Evolutionary conservation across 2,113 vertebrate genomes (phyloP).

Genomic region (Phylloscopus whistleri): DNA sequence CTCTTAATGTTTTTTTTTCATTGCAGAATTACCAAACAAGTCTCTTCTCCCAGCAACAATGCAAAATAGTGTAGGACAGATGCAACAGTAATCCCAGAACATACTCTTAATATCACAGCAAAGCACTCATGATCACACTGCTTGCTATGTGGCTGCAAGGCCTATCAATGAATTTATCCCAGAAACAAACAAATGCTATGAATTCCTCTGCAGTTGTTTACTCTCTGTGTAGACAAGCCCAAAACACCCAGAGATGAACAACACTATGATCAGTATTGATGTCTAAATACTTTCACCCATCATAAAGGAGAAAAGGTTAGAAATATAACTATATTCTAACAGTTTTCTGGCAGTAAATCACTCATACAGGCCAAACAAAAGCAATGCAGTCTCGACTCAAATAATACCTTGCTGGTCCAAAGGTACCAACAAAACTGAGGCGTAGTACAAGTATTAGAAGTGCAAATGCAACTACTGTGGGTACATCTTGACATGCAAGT

Average conservation of each 20-base stretch:
- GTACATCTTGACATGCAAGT: neutral
- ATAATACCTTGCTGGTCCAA: neutral
- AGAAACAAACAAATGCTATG: neutral
- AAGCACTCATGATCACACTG: neutral
- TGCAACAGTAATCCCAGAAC: neutral
- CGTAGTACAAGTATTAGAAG: neutral
- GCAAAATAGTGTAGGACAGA: neutral
- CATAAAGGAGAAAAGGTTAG: neutral
- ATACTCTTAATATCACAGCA: neutral
- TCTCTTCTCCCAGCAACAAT: neutral
- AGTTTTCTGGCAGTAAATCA: neutral
- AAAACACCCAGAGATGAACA: neutral
- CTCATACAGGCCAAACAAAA: neutral
- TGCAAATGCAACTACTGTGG: neutral
- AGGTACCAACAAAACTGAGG: neutral
- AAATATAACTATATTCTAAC: neutral
- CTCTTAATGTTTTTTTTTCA: neutral
- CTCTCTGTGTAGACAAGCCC: neutral
- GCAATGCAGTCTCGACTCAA: neutral
- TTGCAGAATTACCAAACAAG: neutral
- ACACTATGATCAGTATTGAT: neutral
- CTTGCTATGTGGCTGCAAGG: neutral
- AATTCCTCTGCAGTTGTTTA: neutral
- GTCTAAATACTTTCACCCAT: neutral
- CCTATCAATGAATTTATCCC: neutral